Percentiles rank a stretch among this genome's conserved stretches.
phyloP scores from a whole-genome alignment of 2,797 vertebrate species.

The Percopsis omiscomaycus region DNA sequence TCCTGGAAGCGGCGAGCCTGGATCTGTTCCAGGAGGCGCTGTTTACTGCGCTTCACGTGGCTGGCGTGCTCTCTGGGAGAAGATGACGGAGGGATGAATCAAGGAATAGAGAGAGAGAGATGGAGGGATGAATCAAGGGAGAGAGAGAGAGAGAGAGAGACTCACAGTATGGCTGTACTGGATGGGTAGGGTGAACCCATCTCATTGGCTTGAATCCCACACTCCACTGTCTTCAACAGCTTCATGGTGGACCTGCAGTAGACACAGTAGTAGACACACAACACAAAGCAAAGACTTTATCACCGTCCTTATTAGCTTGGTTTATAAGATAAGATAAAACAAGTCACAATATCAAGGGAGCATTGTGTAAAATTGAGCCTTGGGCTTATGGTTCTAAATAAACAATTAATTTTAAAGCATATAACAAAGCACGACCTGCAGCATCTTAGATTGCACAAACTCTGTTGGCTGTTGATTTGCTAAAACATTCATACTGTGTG shows the following conservation, averaged over 20 bases:
- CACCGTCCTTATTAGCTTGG: background rate
- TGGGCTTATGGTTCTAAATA: too few species aligned
- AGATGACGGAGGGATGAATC: background rate
- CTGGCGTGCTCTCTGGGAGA: constrained; percentile 83
- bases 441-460: too few species aligned
- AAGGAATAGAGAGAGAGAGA: background rate
- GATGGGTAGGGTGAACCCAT: constrained; percentile 66
- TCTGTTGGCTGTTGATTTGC: too few species aligned
- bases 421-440: too few species aligned
- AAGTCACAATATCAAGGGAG: too few species aligned
- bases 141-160: constrained; percentile 35
- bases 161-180: constrained; percentile 66
- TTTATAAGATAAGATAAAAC: background rate
- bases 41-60: constrained; percentile 82
- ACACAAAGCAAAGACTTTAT: background rate
- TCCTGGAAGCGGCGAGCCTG: constrained; percentile 82
- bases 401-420: too few species aligned
- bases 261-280: constrained; percentile 36
- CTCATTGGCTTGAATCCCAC: constrained; percentile 81
- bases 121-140: constrained; percentile 1
- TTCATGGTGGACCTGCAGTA: constrained; percentile 85
- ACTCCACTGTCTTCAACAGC: constrained; percentile 84
- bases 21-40: constrained; percentile 82
- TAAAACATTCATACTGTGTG: background rate
- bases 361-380: too few species aligned